Evolutionary conservation across 1,140 invertebrate species (phyloP).

Genomic region (Diabrotica undecimpunctata): DNA sequence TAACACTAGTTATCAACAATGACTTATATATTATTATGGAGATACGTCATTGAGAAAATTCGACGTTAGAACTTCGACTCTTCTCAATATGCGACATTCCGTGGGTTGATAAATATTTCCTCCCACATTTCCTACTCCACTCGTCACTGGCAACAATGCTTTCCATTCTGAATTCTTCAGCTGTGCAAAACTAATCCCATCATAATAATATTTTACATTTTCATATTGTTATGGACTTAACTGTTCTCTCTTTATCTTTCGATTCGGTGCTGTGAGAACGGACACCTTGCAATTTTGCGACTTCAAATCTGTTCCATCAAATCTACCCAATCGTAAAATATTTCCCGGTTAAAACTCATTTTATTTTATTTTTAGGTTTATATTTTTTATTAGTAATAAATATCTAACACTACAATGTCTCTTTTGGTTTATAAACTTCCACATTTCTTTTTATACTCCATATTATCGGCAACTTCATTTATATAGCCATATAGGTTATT

Average conservation of each 20-base stretch:
- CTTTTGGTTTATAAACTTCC: too few relatives aligned
- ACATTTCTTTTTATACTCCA: too few relatives aligned
- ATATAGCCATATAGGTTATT: too few relatives aligned
- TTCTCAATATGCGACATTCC: not conserved
- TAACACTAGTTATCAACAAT: not conserved
- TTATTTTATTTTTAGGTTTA: too few relatives aligned
- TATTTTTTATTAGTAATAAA: too few relatives aligned
- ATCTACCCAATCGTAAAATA: not conserved
- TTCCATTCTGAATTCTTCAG: slow-evolving; percentile 10
- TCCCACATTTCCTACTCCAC: slow-evolving; percentile 17
- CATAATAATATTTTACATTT: slow-evolving; percentile 34
- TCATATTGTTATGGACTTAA: slow-evolving; percentile 23
- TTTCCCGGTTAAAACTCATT: not conserved
- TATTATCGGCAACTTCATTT: too few relatives aligned
- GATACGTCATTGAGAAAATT: not conserved
- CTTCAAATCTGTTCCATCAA: not conserved
- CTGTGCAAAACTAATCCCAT: slow-evolving; percentile 26
- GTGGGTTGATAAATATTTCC: not conserved
- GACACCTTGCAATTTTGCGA: slow-evolving; percentile 7
- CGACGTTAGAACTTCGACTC: not conserved
- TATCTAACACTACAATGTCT: too few relatives aligned
- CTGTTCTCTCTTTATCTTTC: slow-evolving; percentile 4
- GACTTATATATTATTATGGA: not conserved
- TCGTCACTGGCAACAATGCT: slow-evolving; percentile 4
- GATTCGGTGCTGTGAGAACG: slow-evolving; percentile 12